Evolutionary conservation across 2,888 invertebrate genomes (phyloP).

Genomic region (Catocala sponsa): DNA sequence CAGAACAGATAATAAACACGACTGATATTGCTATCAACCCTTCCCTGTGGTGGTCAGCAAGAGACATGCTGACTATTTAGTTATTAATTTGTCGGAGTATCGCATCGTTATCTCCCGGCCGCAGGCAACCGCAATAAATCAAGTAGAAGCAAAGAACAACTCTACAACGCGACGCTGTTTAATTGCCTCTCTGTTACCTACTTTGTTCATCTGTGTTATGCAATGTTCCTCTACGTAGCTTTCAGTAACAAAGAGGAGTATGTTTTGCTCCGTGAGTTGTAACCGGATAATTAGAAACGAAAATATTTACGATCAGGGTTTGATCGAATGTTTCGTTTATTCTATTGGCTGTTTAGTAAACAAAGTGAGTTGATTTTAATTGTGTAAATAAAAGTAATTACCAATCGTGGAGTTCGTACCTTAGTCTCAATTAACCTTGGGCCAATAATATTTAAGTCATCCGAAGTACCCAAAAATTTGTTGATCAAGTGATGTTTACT

Average conservation of each 20-base stretch:
- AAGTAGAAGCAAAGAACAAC: constrained; percentile 62
- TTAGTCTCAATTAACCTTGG: no score
- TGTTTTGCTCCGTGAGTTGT: no score
- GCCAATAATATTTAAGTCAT: no score
- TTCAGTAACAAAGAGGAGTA: no score
- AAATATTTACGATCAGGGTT: no score
- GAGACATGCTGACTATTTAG: constrained; percentile 27
- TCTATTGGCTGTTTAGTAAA: no score
- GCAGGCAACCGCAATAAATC: constrained; percentile 63
- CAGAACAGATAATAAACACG: background rate
- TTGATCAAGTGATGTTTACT: no score
- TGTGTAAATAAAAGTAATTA: no score
- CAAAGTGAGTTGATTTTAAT: no score
- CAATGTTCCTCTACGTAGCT: background rate
- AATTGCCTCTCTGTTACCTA: constrained; percentile 50
- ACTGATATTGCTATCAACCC: background rate
- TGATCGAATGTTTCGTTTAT: no score
- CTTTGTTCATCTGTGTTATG: background rate
- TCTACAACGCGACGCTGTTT: constrained; percentile 46
- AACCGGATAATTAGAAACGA: no score
- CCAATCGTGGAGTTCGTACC: background rate
- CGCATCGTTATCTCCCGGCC: constrained; percentile 53
- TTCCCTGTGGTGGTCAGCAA: background rate
- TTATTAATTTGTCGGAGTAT: constrained; percentile 36
- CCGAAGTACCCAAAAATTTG: no score